Evolutionary conservation across 2,797 vertebrate genomes (phyloP).

Genomic region (Cuculus canorus): DNA sequence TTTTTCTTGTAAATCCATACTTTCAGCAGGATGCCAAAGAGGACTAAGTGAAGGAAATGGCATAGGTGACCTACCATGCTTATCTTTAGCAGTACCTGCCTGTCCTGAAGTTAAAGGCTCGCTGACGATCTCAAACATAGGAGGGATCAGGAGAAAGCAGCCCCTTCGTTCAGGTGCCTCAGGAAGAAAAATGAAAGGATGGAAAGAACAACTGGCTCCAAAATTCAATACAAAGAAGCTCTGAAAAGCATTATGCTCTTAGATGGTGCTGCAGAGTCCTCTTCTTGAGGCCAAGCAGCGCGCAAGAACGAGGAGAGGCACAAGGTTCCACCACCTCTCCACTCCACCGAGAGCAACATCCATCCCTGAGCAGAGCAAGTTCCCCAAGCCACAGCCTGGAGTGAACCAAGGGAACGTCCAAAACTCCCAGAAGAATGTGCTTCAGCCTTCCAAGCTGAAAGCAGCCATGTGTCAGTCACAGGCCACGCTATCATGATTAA

Average conservation of each 20-base stretch:
- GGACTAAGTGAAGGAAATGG: not conserved
- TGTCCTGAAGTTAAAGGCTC: not conserved
- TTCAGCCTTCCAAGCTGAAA: not conserved
- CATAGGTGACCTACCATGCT: not conserved
- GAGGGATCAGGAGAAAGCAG: not conserved
- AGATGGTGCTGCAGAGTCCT: not conserved
- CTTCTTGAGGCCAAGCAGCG: not conserved
- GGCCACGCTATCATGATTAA: not conserved
- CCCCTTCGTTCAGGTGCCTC: not conserved
- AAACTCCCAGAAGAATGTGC: not conserved
- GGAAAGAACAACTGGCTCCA: not conserved
- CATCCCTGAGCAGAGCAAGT: not conserved
- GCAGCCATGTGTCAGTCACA: not conserved
- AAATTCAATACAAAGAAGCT: not conserved
- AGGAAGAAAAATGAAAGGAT: not conserved
- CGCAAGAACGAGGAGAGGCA: not conserved
- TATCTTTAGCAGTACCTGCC: not conserved
- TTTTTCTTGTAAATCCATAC: not conserved
- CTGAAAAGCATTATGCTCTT: not conserved
- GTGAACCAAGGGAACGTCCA: not conserved
- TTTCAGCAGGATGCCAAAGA: not conserved
- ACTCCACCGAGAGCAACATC: not conserved
- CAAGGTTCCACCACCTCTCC: not conserved
- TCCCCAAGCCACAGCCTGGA: not conserved
- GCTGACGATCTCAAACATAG: fast-evolving